Evolutionary conservation across 2,113 vertebrate species (phyloP), one percentile per base, ranked within the genome.

Genomic region (Scophthalmus maximus): DNA sequence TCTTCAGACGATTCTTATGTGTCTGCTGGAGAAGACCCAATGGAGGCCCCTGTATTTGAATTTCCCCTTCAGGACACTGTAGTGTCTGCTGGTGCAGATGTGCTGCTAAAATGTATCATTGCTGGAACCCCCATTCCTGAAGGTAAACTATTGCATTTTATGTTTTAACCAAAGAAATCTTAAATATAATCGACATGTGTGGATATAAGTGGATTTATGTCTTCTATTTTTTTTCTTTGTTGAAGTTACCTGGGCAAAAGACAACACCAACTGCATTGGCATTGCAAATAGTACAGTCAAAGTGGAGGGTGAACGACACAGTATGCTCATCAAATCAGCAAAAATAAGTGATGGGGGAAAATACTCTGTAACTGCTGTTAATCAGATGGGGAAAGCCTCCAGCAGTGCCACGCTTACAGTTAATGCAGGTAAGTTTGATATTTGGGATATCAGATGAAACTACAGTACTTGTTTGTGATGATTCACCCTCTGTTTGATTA

Each of bases 1-100:
- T 99, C 98, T 29, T 99, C 98, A 0, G 98, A 98, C 0, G 98
- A 98, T 82, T 99, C 97, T 20, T 99, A 98, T 0, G 95, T 98
- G 68, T 99, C 98, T 12, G 97, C 97, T 20, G 98, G 91, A 73
- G 98, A 99, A 80, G 98, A 99, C 46, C 96, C 96, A 1, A 87
- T 96, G 90, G 98, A 99, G 87, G 95, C 94, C 1, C 98, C 98
- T 0, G n/a, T 97, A 63, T 99, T 99, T 90, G 97, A 99, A 89
- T 95, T 95, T 64, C 94, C 94, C 12, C 92, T 99, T 58, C 95
- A 95, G 79, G 95, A 97, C 75, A 91, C 80, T 8, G 82, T 93
- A 1, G 95, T 92, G 53, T 93, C 87, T 0, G 89, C 95, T 50
- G 97, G 96, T 38, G 85, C 92, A 0, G 96, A 97, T 15, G 95